Evolutionary conservation across 2,797 vertebrate species (phyloP).

Genomic region (Uromys caudimaculatus): DNA sequence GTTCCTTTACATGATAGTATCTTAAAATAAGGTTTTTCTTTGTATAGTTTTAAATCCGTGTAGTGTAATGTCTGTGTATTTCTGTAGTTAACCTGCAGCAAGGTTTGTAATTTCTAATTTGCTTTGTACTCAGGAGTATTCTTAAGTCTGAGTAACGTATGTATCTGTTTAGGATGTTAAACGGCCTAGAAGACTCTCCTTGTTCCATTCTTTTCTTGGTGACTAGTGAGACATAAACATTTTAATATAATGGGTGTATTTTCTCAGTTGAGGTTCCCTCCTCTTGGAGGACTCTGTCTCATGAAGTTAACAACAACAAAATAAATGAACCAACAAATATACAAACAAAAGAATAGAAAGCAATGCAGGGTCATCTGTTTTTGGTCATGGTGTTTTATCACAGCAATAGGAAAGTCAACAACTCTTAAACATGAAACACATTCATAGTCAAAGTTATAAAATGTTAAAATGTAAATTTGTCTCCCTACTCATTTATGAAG

Average conservation of each 20-base stretch:
- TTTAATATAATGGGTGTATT: not conserved
- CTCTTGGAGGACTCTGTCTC: not conserved
- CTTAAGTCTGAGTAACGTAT: not conserved
- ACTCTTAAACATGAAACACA: conserved; percentile 1
- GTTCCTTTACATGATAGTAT: not conserved
- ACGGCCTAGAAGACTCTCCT: not conserved
- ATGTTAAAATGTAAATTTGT: conserved; percentile 3
- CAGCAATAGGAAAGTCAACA: not conserved
- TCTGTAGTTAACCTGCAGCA: not conserved
- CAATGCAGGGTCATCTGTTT: not conserved
- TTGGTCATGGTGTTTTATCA: too few relatives aligned
- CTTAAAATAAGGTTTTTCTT: not conserved
- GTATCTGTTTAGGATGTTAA: not conserved
- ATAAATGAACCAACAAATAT: not conserved
- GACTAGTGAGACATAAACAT: not conserved
- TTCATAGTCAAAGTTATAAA: conserved; percentile 2
- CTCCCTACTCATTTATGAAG: not conserved
- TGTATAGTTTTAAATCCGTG: not conserved
- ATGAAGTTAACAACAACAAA: not conserved
- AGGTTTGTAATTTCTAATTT: not conserved
- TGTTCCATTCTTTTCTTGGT: not conserved
- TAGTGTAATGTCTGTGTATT: not conserved
- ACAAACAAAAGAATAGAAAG: not conserved
- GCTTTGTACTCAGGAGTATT: conserved; percentile 3
- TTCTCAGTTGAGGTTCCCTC: not conserved